Conservation (phyloP, 2,113 vertebrate species). For the Strix aluco region DNA sequence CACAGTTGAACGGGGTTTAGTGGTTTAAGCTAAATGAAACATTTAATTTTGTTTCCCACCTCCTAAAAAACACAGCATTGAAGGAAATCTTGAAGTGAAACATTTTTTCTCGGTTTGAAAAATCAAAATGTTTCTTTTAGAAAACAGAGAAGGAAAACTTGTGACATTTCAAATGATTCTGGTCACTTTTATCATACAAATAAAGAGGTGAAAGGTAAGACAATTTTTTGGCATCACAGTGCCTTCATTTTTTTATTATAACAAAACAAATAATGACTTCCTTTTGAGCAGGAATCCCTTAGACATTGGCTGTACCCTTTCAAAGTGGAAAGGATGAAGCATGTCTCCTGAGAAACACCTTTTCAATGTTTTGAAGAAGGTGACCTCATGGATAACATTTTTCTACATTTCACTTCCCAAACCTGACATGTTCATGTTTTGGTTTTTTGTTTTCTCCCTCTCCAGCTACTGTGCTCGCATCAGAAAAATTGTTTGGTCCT, state of each 20-base stretch:
- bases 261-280: neutral
- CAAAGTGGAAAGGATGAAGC: neutral
- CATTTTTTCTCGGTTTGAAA: neutral
- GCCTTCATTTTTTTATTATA: neutral
- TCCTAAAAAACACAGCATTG: neutral
- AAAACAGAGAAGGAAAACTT: neutral
- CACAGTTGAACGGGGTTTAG: neutral
- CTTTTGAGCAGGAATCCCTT: neutral
- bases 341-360: neutral
- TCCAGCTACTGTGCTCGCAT: neutral
- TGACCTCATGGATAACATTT: neutral
- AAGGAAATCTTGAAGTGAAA: neutral
- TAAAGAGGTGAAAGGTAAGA: neutral
- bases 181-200: neutral
- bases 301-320: fast-evolving
- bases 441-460: neutral
- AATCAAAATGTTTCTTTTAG: neutral
- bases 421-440: neutral
- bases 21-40: neutral
- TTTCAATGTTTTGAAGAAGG: neutral
- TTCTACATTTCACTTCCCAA: neutral
- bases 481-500: neutral
- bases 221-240: neutral
- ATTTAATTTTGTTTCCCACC: neutral
- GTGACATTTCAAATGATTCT: neutral